phyloP scores from a whole-genome alignment of 2,113 vertebrate genomes.

The Ailuropoda melanoleuca region DNA sequence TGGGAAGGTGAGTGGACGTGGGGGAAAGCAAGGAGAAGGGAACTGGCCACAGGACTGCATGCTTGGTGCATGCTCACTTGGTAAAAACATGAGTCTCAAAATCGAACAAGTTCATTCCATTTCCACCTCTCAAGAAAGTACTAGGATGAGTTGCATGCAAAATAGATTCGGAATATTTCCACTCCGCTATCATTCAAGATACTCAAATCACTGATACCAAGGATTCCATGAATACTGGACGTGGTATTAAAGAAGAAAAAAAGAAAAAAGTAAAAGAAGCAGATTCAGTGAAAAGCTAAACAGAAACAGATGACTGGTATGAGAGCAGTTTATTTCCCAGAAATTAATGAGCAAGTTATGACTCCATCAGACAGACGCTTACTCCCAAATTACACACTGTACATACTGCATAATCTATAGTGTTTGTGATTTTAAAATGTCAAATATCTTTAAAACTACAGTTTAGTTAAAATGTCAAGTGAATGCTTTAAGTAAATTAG shows the following conservation, averaged over 20 bases:
- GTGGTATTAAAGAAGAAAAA: not conserved
- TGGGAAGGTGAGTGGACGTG: not conserved
- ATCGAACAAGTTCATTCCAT: not conserved
- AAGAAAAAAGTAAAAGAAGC: not conserved
- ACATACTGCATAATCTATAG: not conserved
- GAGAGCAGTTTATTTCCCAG: rapidly evolving
- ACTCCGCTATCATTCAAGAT: not conserved
- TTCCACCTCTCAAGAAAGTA: not conserved
- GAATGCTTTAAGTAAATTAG: slow-evolving; percentile 61
- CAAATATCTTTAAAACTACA: slow-evolving; percentile 32
- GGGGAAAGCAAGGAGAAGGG: rapidly evolving
- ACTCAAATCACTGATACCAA: not conserved
- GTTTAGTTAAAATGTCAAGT: slow-evolving; percentile 63
- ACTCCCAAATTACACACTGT: not conserved
- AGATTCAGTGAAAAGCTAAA: not conserved
- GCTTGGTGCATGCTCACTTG: rapidly evolving
- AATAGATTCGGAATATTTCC: not conserved
- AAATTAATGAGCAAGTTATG: not conserved
- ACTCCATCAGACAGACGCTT: not conserved
- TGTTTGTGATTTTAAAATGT: slow-evolving; percentile 51
- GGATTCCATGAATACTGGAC: not conserved
- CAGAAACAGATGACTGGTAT: not conserved
- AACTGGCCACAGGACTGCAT: rapidly evolving
- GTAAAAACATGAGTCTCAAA: not conserved
- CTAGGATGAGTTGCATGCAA: not conserved